Percentiles rank a stretch among this genome's conserved stretches.
phyloP scores from a whole-genome alignment of 35 echinoderm and acorn worm genomes.

The Amphiura filiformis region DNA sequence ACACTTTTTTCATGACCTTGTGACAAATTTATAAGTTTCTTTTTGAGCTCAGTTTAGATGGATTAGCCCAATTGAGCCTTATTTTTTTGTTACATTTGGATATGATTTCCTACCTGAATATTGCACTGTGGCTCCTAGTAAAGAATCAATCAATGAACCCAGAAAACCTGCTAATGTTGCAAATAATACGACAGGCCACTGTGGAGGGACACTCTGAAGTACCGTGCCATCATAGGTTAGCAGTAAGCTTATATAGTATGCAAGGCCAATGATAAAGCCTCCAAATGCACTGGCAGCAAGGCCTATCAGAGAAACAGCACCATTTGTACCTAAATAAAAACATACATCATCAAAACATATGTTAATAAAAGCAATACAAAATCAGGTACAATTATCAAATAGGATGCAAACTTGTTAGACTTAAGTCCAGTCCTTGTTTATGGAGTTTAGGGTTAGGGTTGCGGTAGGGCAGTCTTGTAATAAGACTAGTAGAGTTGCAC shows the following conservation, averaged over 20 bases:
- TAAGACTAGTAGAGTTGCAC: too few species aligned
- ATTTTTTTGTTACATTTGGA: too few species aligned
- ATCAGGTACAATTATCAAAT: too few species aligned
- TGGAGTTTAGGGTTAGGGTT: too few species aligned
- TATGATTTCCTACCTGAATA: slow-evolving; percentile 95
- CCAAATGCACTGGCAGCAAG: slow-evolving; percentile 63
- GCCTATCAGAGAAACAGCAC: slow-evolving; percentile 72
- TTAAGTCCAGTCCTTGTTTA: too few species aligned
- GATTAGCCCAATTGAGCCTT: too few species aligned
- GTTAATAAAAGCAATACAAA: too few species aligned
- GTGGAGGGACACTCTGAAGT: slow-evolving; percentile 29
- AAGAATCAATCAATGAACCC: slow-evolving; percentile 81
- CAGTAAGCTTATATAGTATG: slow-evolving; percentile 60
- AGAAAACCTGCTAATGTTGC: slow-evolving; percentile 71
- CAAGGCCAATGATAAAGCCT: slow-evolving; percentile 69
- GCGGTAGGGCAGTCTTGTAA: background rate
- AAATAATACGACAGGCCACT: slow-evolving; percentile 87
- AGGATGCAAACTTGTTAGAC: too few species aligned
- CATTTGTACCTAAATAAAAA: slow-evolving; percentile 94
- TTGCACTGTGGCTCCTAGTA: slow-evolving; percentile 84
- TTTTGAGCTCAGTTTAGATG: too few species aligned
- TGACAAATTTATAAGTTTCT: too few species aligned
- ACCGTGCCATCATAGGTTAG: slow-evolving; percentile 23
- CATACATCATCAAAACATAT: slow-evolving; percentile 19
- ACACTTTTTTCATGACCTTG: too few species aligned